phyloP scores from a whole-genome alignment of 1,140 invertebrate species.

The Leptopilina clavipes region DNA sequence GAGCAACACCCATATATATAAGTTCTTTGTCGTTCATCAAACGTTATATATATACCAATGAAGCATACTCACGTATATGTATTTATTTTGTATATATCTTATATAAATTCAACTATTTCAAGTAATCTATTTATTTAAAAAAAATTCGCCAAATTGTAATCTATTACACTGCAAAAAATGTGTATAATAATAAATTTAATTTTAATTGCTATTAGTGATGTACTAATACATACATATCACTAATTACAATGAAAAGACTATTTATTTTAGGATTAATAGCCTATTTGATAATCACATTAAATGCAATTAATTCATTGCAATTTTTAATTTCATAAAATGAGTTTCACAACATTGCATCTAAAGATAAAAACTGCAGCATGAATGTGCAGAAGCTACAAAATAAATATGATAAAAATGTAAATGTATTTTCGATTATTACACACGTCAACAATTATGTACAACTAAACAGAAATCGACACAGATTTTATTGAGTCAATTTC shows the following conservation, averaged over 20 bases:
- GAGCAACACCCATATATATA: conserved; percentile 17
- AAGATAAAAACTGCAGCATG: neutral
- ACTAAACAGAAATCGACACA: conserved; percentile 16
- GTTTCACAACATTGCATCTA: too few relatives aligned
- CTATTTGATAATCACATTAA: too few relatives aligned
- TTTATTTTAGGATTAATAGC: too few relatives aligned
- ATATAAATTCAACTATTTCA: neutral
- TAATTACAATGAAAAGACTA: too few relatives aligned
- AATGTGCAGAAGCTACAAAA: neutral
- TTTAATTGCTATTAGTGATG: too few relatives aligned
- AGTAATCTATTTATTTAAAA: neutral
- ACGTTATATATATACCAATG: neutral
- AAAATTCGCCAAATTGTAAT: neutral
- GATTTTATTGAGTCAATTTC: conserved; percentile 6
- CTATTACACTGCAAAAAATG: too few relatives aligned
- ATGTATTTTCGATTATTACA: neutral
- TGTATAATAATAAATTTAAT: too few relatives aligned
- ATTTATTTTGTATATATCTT: neutral
- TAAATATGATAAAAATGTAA: neutral
- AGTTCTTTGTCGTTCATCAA: conserved; percentile 19
- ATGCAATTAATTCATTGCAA: too few relatives aligned
- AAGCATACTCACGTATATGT: neutral
- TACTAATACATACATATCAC: too few relatives aligned
- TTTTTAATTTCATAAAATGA: too few relatives aligned
- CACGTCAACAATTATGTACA: conserved; percentile 16